phyloP scores from a whole-genome alignment of 2,888 invertebrate species.

The Platycheirus albimanus region DNA sequence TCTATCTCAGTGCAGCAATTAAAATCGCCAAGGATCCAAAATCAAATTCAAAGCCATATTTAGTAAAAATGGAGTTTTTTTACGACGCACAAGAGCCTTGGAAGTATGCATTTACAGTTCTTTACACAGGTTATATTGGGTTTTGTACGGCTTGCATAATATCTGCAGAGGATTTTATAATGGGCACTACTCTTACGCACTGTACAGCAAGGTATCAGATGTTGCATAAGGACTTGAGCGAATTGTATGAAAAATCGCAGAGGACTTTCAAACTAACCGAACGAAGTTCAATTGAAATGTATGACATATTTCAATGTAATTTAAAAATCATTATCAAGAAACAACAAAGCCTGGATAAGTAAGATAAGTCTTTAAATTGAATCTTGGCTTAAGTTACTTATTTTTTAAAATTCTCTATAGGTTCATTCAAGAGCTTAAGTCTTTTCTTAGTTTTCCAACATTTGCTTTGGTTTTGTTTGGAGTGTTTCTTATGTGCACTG shows the following conservation, averaged over 20 bases:
- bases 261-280: neutral
- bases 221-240: slow-evolving; percentile 11
- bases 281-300: slow-evolving; percentile 6
- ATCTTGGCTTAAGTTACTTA: no score
- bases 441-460: slow-evolving; percentile 13
- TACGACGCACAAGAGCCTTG: slow-evolving; percentile 38
- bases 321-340: slow-evolving; percentile 15
- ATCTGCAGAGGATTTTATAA: slow-evolving; percentile 20
- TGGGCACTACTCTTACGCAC: slow-evolving; percentile 10
- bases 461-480: slow-evolving; percentile 16
- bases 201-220: slow-evolving; percentile 16
- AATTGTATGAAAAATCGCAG: slow-evolving; percentile 20
- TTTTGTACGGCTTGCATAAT: slow-evolving; percentile 24
- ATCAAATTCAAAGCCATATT: slow-evolving; percentile 21
- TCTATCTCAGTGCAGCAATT: slow-evolving; percentile 18
- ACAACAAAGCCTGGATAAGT: slow-evolving; percentile 36
- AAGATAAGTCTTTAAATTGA: neutral
- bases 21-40: slow-evolving; percentile 13
- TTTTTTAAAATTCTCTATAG: neutral
- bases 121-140: slow-evolving; percentile 19
- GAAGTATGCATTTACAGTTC: slow-evolving; percentile 17
- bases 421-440: slow-evolving; percentile 1
- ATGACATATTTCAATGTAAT: slow-evolving; percentile 5
- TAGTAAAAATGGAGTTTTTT: slow-evolving; percentile 27
- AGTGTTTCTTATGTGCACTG: slow-evolving; percentile 19